Percentiles rank a stretch among this genome's conserved stretches.
Evolutionary conservation across 2,797 vertebrate species (phyloP).

Genomic region (Manis javanica): DNA sequence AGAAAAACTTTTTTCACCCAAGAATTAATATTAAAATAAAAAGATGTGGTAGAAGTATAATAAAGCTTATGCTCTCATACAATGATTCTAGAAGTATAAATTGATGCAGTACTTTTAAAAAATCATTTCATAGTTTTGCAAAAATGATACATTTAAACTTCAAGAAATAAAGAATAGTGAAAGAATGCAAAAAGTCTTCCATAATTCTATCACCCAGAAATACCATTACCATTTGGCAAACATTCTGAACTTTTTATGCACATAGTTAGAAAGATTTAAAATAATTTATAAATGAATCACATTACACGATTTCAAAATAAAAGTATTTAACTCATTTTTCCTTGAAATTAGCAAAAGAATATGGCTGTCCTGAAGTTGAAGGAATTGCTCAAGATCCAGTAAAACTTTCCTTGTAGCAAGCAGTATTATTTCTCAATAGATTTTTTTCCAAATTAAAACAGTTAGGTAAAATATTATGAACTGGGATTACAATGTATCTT

Average conservation of each 20-base stretch:
- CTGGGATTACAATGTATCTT: not conserved
- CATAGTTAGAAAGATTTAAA: not conserved
- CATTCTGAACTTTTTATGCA: not conserved
- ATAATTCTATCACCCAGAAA: constrained; percentile 32
- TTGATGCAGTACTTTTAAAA: not conserved
- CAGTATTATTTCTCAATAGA: not conserved
- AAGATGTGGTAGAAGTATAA: not conserved
- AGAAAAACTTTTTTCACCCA: not conserved
- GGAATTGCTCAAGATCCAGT: not conserved
- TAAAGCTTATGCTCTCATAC: not conserved
- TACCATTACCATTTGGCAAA: constrained; percentile 15
- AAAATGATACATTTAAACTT: not conserved
- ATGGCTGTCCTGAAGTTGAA: not conserved
- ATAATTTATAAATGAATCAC: constrained; percentile 5
- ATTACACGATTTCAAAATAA: constrained; percentile 37
- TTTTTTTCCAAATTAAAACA: not conserved
- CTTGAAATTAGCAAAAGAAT: constrained; percentile 25
- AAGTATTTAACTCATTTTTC: not conserved
- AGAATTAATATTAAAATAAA: not conserved
- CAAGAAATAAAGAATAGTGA: not conserved
- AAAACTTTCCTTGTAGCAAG: not conserved
- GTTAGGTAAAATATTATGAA: not conserved
- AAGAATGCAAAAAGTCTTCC: not conserved
- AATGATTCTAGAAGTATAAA: not conserved
- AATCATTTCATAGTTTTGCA: not conserved